phyloP scores from a whole-genome alignment of 1,140 invertebrate species.

The Rhagoletis pomonella region DNA sequence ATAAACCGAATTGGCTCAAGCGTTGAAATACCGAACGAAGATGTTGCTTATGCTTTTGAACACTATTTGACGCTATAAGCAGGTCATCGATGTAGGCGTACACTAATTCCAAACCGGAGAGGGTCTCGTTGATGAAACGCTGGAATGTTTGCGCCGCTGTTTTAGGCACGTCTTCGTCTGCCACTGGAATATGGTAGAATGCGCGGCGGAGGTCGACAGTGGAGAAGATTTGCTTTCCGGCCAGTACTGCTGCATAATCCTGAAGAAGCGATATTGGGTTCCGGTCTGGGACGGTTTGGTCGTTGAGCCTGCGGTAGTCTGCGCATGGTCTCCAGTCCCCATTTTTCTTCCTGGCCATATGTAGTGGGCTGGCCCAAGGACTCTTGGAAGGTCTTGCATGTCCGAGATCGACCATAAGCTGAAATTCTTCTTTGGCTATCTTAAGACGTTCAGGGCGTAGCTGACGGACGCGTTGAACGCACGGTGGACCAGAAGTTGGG shows the following conservation, averaged over 20 bases:
- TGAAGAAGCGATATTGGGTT: slow-evolving; percentile 69
- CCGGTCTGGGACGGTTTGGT: slow-evolving; percentile 66
- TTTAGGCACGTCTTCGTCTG: slow-evolving; percentile 67
- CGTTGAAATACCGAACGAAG: too few species aligned
- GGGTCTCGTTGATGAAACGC: slow-evolving; percentile 74
- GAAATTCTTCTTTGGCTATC: slow-evolving; percentile 65
- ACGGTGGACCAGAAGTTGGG: background rate
- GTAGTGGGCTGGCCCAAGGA: slow-evolving; percentile 71
- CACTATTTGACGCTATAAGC: too few species aligned
- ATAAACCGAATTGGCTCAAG: too few species aligned
- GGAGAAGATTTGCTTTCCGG: slow-evolving; percentile 66
- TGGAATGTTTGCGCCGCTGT: slow-evolving; percentile 75
- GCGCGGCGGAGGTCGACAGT: slow-evolving; percentile 74
- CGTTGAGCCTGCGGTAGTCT: slow-evolving; percentile 74
- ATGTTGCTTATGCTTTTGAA: too few species aligned
- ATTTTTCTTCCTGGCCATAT: slow-evolving; percentile 62
- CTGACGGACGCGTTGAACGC: background rate
- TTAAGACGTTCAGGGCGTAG: background rate
- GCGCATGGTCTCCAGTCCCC: slow-evolving; percentile 70
- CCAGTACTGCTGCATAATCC: slow-evolving; percentile 70
- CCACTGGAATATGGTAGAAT: slow-evolving; percentile 74
- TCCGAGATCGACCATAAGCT: slow-evolving; percentile 62
- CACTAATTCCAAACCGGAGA: slow-evolving; percentile 57
- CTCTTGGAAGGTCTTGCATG: slow-evolving; percentile 65
- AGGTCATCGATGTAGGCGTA: too few species aligned